phyloP scores from a whole-genome alignment of 2,797 vertebrate genomes.

The Nyctibius grandis region DNA sequence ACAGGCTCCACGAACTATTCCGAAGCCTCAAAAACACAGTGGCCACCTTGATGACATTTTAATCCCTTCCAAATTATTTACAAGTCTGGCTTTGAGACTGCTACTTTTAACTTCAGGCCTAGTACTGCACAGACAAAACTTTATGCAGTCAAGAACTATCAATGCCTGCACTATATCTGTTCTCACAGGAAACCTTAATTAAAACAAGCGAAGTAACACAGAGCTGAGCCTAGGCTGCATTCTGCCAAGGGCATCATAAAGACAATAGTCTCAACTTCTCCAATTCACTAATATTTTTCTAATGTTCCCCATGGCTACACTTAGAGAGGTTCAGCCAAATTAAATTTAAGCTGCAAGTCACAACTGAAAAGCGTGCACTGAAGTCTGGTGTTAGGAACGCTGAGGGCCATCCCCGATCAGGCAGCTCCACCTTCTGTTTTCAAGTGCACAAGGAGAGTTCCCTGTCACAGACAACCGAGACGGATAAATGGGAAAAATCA shows the following conservation, averaged over 20 bases:
- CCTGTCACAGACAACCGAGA: neutral
- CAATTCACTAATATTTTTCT: conserved; percentile 15
- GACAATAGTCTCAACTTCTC: conserved; percentile 22
- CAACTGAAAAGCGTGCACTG: conserved; percentile 2
- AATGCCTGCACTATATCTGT: neutral
- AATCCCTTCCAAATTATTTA: neutral
- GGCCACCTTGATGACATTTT: neutral
- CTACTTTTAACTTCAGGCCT: neutral
- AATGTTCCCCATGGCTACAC: conserved; percentile 1
- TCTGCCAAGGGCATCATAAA: neutral
- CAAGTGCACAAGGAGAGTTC: neutral
- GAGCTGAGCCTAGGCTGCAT: neutral
- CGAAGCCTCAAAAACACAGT: neutral
- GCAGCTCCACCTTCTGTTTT: neutral
- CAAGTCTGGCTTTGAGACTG: conserved; percentile 14
- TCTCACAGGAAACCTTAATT: conserved; percentile 16
- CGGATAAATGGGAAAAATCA: conserved; percentile 6
- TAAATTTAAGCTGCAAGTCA: conserved; percentile 25
- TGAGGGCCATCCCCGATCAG: neutral
- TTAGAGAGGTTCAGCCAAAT: conserved; percentile 11
- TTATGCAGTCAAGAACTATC: neutral
- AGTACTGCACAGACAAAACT: conserved; percentile 20
- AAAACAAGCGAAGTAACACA: conserved; percentile 19
- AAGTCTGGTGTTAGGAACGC: neutral
- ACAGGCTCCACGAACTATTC: neutral